Percentiles rank a stretch among this genome's conserved stretches.
Evolutionary conservation across 2,888 invertebrate species (phyloP).

Genomic region (Octonoba sinensis): DNA sequence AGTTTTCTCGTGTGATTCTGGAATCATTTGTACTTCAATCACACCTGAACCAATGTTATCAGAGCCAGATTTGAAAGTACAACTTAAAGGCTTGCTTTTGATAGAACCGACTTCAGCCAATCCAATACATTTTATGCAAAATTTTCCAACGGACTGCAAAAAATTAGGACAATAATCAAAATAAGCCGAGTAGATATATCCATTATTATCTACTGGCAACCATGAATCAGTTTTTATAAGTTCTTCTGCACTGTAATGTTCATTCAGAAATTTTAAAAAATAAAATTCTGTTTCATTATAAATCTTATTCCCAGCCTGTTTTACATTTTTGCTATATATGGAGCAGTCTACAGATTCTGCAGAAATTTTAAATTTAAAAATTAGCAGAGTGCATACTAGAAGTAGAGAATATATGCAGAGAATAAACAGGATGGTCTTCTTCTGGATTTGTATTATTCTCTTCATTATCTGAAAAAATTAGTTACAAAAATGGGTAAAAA

Average conservation of each 20-base stretch:
- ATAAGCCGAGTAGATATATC: slow-evolving; percentile 54
- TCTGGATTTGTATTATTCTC: no score
- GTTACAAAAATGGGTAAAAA: no score
- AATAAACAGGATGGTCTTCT: no score
- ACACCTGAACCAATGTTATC: slow-evolving; percentile 12
- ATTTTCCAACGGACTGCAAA: not conserved
- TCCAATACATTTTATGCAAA: slow-evolving; percentile 44
- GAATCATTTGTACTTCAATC: slow-evolving; percentile 17
- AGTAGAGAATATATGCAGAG: no score
- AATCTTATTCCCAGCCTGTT: slow-evolving; percentile 6
- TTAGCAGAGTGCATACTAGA: no score
- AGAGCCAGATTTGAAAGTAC: slow-evolving; percentile 33
- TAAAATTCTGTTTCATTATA: slow-evolving; percentile 8
- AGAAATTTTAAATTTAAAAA: slow-evolving; percentile 26
- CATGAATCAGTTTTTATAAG: slow-evolving; percentile 7
- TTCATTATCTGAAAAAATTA: no score
- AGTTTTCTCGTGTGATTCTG: slow-evolving; percentile 43
- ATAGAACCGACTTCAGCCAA: slow-evolving; percentile 16
- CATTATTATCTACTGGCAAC: slow-evolving; percentile 14
- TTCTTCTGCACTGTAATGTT: not conserved
- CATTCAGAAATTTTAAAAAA: slow-evolving; percentile 1
- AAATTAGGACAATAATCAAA: slow-evolving; percentile 30
- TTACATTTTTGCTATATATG: not conserved
- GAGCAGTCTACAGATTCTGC: slow-evolving; percentile 8
- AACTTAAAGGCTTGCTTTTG: not conserved